phyloP scores from a whole-genome alignment of 2,888 invertebrate genomes.

The Aleiodes testaceus region DNA sequence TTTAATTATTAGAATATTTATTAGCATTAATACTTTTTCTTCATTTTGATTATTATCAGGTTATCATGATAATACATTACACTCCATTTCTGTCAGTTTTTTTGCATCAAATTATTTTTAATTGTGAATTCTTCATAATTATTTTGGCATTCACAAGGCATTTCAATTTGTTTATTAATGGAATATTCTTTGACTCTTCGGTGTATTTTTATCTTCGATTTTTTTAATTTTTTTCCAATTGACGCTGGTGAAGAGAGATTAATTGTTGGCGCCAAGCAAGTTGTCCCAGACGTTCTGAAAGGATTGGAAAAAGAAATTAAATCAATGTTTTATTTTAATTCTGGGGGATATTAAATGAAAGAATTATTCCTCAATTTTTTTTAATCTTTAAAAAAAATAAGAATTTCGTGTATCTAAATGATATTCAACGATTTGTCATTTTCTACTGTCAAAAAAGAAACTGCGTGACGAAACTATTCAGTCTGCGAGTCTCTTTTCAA shows the following conservation, averaged over 20 bases:
- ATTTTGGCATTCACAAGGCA: constrained; percentile 15
- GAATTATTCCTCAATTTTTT: not conserved
- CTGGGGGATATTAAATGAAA: not conserved
- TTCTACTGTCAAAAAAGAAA: not conserved
- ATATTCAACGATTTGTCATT: not conserved
- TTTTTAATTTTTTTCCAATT: not conserved
- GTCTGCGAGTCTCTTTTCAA: not conserved
- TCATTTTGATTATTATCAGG: constrained; percentile 7
- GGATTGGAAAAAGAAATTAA: constrained; percentile 29
- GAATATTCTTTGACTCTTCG: no score
- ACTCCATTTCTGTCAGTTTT: constrained; percentile 45
- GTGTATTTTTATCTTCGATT: not conserved
- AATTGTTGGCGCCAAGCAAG: constrained; percentile 34
- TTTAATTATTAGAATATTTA: not conserved
- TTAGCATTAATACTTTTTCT: constrained; percentile 26
- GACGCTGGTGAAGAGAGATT: not conserved
- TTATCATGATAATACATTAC: constrained; percentile 43
- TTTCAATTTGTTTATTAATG: not conserved
- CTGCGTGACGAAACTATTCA: constrained; percentile 5
- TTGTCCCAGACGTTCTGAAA: constrained; percentile 39
- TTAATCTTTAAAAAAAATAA: not conserved
- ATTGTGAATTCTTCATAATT: not conserved
- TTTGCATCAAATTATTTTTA: not conserved
- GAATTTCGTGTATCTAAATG: not conserved
- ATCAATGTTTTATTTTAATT: constrained; percentile 24